phyloP scores from a whole-genome alignment of 1,140 invertebrate genomes.

The Sinonovacula constricta region DNA sequence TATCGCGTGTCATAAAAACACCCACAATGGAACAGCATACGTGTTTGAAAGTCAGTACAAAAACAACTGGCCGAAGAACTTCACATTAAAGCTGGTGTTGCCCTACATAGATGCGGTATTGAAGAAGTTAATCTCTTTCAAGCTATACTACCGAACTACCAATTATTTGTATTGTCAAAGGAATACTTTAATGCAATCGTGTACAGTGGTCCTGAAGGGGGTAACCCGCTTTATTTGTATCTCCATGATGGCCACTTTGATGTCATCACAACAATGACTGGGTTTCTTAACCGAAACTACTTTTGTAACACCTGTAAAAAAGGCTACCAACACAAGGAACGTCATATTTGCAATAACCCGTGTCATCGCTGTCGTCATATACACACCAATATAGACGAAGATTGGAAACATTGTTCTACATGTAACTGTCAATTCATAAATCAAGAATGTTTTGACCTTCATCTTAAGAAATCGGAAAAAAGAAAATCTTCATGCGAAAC shows the following conservation, averaged over 20 bases:
- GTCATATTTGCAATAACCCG: not conserved
- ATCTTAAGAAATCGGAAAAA: constrained; percentile 1
- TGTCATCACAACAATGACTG: constrained; percentile 5
- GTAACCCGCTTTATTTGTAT: constrained; percentile 4
- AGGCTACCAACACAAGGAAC: not conserved
- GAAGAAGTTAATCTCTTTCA: not conserved
- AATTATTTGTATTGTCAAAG: not conserved
- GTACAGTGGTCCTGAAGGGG: not conserved
- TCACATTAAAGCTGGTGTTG: constrained; percentile 6
- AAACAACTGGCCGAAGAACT: constrained; percentile 24
- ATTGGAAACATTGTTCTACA: constrained; percentile 9
- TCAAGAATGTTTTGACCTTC: constrained; percentile 6
- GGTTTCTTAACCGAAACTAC: constrained; percentile 18
- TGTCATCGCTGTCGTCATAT: not conserved
- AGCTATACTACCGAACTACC: not conserved
- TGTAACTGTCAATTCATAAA: constrained; percentile 12
- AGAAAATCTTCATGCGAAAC: constrained; percentile 10
- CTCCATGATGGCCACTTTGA: constrained; percentile 20
- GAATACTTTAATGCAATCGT: not conserved
- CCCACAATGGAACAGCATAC: constrained; percentile 15
- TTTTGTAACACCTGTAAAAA: constrained; percentile 4
- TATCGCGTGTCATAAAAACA: constrained; percentile 4
- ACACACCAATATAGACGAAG: not conserved
- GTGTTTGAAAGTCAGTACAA: constrained; percentile 14
- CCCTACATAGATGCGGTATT: not conserved